Base-by-base conservation (phyloP, 2,888 invertebrate genomes). In the Sisyra nigra region DNA sequence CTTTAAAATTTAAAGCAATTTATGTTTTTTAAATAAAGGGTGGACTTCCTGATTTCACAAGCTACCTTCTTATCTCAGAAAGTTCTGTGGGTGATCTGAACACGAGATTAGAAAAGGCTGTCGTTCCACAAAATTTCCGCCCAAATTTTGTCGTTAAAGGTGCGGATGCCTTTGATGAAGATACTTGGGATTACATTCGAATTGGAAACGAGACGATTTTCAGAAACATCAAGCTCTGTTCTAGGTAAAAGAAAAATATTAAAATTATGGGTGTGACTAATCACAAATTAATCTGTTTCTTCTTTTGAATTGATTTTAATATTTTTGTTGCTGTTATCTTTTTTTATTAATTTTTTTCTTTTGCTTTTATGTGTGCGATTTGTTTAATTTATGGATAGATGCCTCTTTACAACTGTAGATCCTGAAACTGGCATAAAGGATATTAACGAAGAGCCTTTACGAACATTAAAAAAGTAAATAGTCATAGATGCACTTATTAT, bases 391-490 rank as follows among this genome's bases (percentile, higher is more conserved):
- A 17, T 9, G 9, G 9, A 32, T 50, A 76, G 79, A 50, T 84
- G 84, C 54, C 61, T 79, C n/a, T 55, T 82, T 46, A 78, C 80
- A 1, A 81, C 80, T 1, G 71, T 82, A 1, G 71, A 82, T 55
- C 75, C 76, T 1, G 70, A 73, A 48, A 76, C 74, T 1, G 81
- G 76, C 2, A 61, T 66, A 10, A 76, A 73, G 40, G 61, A 74
- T 54, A 51, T 65, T 1, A 67, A 72, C 17, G 57, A 63, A 3
- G 76, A 83, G 53, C 82, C 83, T 1, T 55, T 83, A 35, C 67
- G 67, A 50, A 80, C 79, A 13, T 61, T 83, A 13, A 76, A 68
- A 59, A 68, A 61, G 80, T 81, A 62, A 55, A 55, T 49, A 34
- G 42, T 32, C 32, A 13, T 18, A 35, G 14, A 15, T 13, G 17